Evolutionary conservation across 1,140 invertebrate species (phyloP).

Genomic region (Eufriesea mexicana): DNA sequence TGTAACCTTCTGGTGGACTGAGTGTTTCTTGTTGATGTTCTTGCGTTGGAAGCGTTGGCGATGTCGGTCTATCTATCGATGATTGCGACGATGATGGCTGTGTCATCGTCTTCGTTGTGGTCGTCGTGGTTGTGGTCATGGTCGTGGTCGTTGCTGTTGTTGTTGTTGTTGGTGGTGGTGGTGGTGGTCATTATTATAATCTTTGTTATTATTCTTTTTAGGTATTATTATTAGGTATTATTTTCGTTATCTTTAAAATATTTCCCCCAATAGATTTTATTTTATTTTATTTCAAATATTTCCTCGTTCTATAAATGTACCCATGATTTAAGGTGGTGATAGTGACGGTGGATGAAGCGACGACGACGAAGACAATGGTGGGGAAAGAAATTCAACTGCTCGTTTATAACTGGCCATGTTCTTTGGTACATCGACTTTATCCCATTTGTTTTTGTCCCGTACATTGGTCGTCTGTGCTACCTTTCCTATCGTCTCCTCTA

Average conservation of each 20-base stretch:
- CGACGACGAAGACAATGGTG: neutral
- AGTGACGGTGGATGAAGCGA: neutral
- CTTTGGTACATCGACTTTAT: neutral
- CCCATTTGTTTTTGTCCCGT: conserved; percentile 24
- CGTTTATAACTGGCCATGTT: neutral
- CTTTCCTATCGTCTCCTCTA: neutral
- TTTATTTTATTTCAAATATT: no score
- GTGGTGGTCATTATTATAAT: no score
- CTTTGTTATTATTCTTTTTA: no score
- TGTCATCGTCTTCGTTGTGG: conserved; percentile 26
- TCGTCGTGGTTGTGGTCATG: neutral
- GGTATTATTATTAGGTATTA: no score
- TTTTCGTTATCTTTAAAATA: no score
- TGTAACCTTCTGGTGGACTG: conserved; percentile 93
- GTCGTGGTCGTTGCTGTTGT: neutral
- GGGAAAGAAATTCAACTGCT: neutral
- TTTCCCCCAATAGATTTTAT: no score
- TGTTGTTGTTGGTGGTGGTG: conserved; percentile 14
- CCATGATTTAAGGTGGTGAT: no score
- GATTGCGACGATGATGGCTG: conserved; percentile 12
- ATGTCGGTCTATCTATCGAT: conserved; percentile 4
- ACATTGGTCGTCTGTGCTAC: neutral
- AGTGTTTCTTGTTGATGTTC: conserved; percentile 87
- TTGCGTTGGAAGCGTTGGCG: conserved; percentile 49
- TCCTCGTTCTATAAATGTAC: no score